Evolutionary conservation across 2,113 vertebrate species (phyloP), one percentile per base, ranked within the genome.

Genomic region (Lampris megalopsis): DNA sequence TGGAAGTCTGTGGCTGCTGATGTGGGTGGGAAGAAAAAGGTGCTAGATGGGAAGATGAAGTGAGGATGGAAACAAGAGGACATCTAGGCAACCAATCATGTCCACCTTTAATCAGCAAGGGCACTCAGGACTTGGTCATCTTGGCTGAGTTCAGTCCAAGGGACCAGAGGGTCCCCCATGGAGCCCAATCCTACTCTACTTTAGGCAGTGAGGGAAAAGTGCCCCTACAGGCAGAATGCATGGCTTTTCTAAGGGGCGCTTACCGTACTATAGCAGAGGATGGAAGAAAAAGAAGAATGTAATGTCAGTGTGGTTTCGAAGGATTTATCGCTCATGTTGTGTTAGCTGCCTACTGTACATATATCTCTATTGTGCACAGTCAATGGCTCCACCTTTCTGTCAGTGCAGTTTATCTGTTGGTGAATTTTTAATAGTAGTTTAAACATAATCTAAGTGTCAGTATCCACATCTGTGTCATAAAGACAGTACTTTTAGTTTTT

Each of bases 11-110:
- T 40, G 66, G 62, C 64, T 37, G 64, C 45, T 0, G 6, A 41
- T 0, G 45, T 24, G 2, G 64, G 52, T 4, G 81, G 80, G 50
- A 68, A 81, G 56, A 74, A 87, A 37, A 88, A 90, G 63, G 64
- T 73, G 78, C 73, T 85, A 0, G 54, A 81, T 13, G 79, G 4
- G 0, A 96, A 95, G 89, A 86, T 66, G 1, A 91, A 95, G 79
- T 94, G 48, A 93, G n/a, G 47, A 59, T 48, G 37, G n/a, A 63
- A 56, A 24, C 40, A 9, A 24, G 1, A 47, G 52, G 58, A 38
- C 5, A 48, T 63, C 35, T 45, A 57, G 61, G 42, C 54, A 49
- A 10, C 67, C 7, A 1, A 45, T 5, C 9, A 56, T 60, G 72
- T 72, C 66, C 42, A 63, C 64, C 53, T 45, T 10, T 38, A 68